Evolutionary conservation across 2,888 invertebrate genomes (phyloP).

Genomic region (Cephus spinipes): DNA sequence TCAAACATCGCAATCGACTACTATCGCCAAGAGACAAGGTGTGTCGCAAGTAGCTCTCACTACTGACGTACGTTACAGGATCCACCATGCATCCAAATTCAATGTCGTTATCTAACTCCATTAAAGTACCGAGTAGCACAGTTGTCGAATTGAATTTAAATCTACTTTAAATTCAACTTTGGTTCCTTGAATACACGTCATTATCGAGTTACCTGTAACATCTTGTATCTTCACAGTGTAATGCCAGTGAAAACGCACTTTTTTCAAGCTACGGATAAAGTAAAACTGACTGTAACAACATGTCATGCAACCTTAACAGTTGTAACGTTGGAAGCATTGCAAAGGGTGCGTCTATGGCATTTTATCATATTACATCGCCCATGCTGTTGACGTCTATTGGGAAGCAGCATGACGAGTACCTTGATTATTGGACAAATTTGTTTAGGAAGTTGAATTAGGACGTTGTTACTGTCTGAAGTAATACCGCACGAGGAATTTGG

Average conservation of each 20-base stretch:
- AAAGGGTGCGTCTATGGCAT: constrained; percentile 5
- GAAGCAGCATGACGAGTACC: constrained; percentile 34
- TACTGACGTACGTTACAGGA: not conserved
- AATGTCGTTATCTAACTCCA: not conserved
- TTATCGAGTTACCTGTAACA: not conserved
- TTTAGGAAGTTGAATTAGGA: constrained; percentile 4
- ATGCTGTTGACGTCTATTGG: constrained; percentile 33
- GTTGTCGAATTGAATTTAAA: not conserved
- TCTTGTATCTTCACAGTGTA: not conserved
- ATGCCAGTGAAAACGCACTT: not conserved
- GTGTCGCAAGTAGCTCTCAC: not conserved
- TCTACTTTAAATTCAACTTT: not conserved
- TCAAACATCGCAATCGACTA: not conserved
- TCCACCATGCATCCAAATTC: not conserved
- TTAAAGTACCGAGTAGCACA: not conserved
- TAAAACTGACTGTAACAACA: no score
- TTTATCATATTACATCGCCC: constrained; percentile 1
- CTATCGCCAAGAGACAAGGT: not conserved
- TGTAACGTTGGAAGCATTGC: not conserved
- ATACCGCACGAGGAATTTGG: constrained; percentile 14
- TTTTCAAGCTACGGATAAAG: not conserved
- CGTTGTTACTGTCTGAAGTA: constrained; percentile 15
- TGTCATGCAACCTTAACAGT: no score
- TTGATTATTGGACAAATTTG: constrained; percentile 23
- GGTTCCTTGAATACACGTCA: not conserved